phyloP scores from a whole-genome alignment of 2,797 vertebrate species.

The Typhlichthys eigenmanni region DNA sequence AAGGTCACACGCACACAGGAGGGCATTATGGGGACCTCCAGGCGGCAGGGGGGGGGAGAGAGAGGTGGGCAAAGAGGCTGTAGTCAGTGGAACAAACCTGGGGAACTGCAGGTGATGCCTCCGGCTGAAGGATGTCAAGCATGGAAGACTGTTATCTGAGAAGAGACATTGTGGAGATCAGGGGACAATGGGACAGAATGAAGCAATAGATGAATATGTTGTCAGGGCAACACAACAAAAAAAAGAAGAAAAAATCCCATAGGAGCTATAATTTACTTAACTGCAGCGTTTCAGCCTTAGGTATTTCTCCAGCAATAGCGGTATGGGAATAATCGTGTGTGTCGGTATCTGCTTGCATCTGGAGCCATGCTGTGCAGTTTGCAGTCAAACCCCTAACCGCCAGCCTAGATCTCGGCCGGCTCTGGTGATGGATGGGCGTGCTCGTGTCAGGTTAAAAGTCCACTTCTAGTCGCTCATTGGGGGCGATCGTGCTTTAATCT shows the following conservation, averaged over 20 bases:
- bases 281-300: not conserved
- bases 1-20: slow-evolving; percentile 30
- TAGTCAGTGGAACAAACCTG: slow-evolving; percentile 47
- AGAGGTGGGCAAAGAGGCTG: slow-evolving; percentile 32
- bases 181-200: slow-evolving; percentile 4
- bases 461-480: slow-evolving; percentile 50
- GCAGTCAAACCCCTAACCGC: slow-evolving; percentile 35
- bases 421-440: slow-evolving; percentile 61
- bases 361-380: too few species aligned
- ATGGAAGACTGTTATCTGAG: slow-evolving; percentile 59
- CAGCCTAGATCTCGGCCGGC: slow-evolving; percentile 60
- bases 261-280: not conserved
- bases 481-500: slow-evolving; percentile 55
- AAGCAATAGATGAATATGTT: slow-evolving; percentile 4
- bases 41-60: slow-evolving; percentile 29
- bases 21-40: slow-evolving; percentile 54
- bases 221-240: not conserved
- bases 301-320: not conserved
- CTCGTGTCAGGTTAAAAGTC: slow-evolving; percentile 67
- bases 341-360: too few species aligned
- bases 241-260: too few species aligned
- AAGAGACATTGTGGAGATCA: slow-evolving; percentile 43
- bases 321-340: too few species aligned
- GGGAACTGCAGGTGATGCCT: slow-evolving; percentile 44
- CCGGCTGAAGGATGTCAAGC: slow-evolving; percentile 50